These are phyloP conservation scores for Porphyrio hochstetteri DNA, from an alignment of 2,113 vertebrate species.

Conservation along the genomic window DNA sequence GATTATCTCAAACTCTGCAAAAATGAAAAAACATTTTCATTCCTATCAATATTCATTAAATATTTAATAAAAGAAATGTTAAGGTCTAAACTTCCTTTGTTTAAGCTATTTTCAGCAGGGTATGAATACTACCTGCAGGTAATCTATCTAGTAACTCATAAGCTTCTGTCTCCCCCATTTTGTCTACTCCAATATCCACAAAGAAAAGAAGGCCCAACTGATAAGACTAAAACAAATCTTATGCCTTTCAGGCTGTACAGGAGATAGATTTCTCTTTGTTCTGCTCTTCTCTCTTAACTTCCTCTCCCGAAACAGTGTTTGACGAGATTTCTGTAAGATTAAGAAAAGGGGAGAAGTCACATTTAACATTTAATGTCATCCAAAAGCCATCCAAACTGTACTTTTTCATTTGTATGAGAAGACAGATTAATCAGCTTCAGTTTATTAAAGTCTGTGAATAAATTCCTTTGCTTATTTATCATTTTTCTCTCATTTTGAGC, in stretches of 20 bases:
- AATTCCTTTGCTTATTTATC: neutral
- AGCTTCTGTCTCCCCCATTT: neutral
- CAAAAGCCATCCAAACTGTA: neutral
- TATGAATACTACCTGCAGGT: neutral
- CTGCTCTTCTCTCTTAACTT: neutral
- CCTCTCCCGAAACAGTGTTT: neutral
- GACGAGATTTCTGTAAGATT: neutral
- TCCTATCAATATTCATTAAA: slow-evolving; percentile 28
- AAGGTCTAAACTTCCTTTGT: neutral
- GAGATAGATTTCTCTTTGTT: neutral
- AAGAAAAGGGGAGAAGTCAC: neutral
- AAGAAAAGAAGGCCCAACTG: neutral
- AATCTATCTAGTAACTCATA: neutral
- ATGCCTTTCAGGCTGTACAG: neutral
- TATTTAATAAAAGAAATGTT: neutral
- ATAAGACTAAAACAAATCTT: neutral
- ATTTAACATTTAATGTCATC: neutral
- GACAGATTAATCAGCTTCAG: neutral
- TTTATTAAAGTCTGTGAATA: neutral
- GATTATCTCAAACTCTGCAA: neutral
- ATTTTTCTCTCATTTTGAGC: neutral
- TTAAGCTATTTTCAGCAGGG: neutral
- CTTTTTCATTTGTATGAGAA: neutral
- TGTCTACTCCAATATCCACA: neutral
- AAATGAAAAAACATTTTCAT: neutral